phyloP scores from a whole-genome alignment of 2,797 vertebrate genomes.

The Molothrus ater region DNA sequence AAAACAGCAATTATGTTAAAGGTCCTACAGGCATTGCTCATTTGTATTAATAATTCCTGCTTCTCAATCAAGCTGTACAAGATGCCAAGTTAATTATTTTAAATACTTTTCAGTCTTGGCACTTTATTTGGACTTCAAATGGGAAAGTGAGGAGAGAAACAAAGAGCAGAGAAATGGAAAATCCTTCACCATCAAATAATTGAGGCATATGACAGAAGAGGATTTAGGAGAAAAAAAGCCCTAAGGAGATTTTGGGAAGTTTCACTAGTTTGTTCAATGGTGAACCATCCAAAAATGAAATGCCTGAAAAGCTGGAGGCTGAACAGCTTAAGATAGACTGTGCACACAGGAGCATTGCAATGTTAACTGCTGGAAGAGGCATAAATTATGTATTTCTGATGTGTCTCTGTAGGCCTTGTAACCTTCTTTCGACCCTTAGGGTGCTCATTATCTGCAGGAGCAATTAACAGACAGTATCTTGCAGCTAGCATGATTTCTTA shows the following conservation, averaged over 20 bases:
- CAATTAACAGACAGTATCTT: constrained; percentile 52
- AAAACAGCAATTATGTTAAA: constrained; percentile 10
- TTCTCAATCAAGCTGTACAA: background rate
- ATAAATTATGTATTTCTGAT: constrained; percentile 50
- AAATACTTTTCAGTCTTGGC: constrained; percentile 8
- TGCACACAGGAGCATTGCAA: background rate
- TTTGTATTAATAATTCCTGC: constrained; percentile 12
- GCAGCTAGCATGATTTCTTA: constrained; percentile 13
- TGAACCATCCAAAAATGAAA: constrained; percentile 22
- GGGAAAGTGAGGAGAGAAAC: background rate
- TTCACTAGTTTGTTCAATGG: constrained; percentile 11
- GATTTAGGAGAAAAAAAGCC: background rate
- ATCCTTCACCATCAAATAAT: constrained; percentile 1
- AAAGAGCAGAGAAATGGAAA: constrained; percentile 5
- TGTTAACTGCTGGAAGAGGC: background rate
- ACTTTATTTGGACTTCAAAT: background rate
- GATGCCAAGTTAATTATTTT: constrained; percentile 44
- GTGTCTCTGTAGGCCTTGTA: constrained; percentile 1
- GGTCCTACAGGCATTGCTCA: constrained; percentile 13
- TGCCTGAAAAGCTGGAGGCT: background rate
- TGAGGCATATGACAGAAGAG: constrained; percentile 4
- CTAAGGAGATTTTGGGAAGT: background rate
- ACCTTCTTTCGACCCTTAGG: constrained; percentile 39
- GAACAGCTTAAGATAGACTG: background rate
- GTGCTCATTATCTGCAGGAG: constrained; percentile 32